Evolutionary conservation across 1,140 invertebrate species (phyloP), one percentile per base, ranked within the genome.

Genomic region (Prorops nasuta): DNA sequence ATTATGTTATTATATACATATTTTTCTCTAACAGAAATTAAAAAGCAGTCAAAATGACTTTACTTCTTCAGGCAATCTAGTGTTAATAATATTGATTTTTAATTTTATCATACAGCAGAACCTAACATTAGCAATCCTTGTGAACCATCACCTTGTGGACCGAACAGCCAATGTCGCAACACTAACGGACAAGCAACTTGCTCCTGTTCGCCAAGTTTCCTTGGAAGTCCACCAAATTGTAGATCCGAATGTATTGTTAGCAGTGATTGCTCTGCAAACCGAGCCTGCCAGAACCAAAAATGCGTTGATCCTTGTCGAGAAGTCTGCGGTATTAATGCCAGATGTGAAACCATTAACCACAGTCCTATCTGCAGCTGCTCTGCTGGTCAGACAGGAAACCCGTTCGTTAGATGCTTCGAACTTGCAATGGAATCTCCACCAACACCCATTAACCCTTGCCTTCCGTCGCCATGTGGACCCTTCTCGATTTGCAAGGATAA

Each of bases 111-210:
- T 24, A 62, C 46, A 65, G 64, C 55, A 45, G 42, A 43, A 44
- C 63, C 68, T 44, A 67, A 76, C 69, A 72, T 57, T 52, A 64
- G 51, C 57, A 72, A 81, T 52, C 82, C 83, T 4, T 90, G 87
- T 63, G 76, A 76, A 39, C 84, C 85, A 12, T 84, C 84, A 24
- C 87, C 87, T 3, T 90, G 87, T 67, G 86, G 86, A 40, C 74
- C 80, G 1, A 86, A 88, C 57, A 85, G 83, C 42, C 65, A 83
- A 44, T 88, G 85, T 61, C 78, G 80, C 56, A 80, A 83, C 65
- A 60, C 74, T 16, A 80, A 81, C 43, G 79, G 76, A 18, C 79
- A 83, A 50, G 84, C 84, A 2, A 79, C 78, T 19, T 88, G 86
- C 57, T 79, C 84, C 3, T 88, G 85, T 59, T 66, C 81, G 51